Base-by-base conservation (phyloP, 2,888 invertebrate genomes). In the Heteromyza rotundicornis region DNA sequence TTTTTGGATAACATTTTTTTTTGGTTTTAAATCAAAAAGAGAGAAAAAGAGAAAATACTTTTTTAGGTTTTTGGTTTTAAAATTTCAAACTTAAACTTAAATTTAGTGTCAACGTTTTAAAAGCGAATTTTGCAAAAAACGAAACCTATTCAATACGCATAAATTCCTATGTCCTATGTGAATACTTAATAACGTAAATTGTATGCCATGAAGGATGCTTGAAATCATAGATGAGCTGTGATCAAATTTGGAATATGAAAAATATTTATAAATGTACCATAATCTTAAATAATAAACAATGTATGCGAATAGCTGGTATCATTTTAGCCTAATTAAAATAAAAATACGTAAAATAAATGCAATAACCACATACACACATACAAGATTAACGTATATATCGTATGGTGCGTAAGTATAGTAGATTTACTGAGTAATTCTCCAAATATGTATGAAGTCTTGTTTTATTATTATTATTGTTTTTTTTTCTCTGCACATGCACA, bases 401-500 rank as follows among this genome's bases (percentile, higher is more conserved):
- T 16, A 27, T 27, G 14, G 40, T 40, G 40, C 40, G 14, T 12
- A 40, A 32, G 5, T 32, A n/a, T n/a, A n/a, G n/a, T n/a, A n/a
- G n/a, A n/a, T n/a, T n/a, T n/a, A n/a, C n/a, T n/a, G n/a, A n/a
- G n/a, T n/a, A n/a, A 27, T 27, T 27, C 5, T 27, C 10, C 27
- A 27, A 7, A 27, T 7, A 27, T 27, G 5, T 7, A 27, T 27
- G 5, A 27, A 27, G 5, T 27, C 27, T 27, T 27, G 10, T 27
- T 27, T 27, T 27, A 5, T 10, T 27, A 27, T 7, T 27, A 27
- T 7, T 27, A 27, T 27, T 7, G 5, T 27, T 12, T 54, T 40
- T n/a, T n/a, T 68, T 73, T 70, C 73, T 62, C 74, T 72, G 74
- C 74, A 76, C 74, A 74, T 74, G 74, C 74, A n/a, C n/a, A 74